Conservation (phyloP, 2,113 vertebrate species). For the Carassius gibelio region DNA sequence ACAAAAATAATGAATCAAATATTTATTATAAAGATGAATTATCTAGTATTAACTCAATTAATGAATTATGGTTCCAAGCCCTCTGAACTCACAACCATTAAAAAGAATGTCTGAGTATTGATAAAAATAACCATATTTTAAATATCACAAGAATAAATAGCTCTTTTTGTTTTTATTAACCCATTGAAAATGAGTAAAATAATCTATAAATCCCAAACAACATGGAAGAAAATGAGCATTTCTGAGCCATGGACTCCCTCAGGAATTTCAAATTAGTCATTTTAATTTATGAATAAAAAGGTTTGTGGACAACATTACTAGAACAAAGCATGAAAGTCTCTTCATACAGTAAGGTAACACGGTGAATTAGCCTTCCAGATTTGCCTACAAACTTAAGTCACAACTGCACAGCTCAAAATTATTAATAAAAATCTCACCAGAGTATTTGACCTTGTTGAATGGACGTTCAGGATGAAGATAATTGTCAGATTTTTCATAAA, state of each 20-base stretch:
- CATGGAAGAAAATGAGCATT: not conserved
- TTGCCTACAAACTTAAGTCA: not conserved
- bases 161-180: not conserved
- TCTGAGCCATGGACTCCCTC: not conserved
- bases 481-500: not conserved
- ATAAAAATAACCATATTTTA: no score
- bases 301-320: not conserved
- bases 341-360: not conserved
- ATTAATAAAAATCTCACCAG: not conserved
- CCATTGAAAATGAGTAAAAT: not conserved
- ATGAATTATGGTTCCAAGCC: not conserved
- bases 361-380: not conserved
- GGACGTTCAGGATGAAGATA: slow-evolving; percentile 1
- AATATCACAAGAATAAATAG: not conserved
- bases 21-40: not conserved
- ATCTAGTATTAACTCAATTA: not conserved
- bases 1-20: not conserved
- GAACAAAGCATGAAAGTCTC: not conserved
- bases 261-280: not conserved
- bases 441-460: not conserved
- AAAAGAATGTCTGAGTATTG: no score
- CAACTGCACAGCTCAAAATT: not conserved
- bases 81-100: no score
- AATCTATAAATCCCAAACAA: not conserved
- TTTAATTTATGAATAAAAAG: not conserved